Conservation (phyloP, 2,888 invertebrate genomes). For the Drosophila planitibia region DNA sequence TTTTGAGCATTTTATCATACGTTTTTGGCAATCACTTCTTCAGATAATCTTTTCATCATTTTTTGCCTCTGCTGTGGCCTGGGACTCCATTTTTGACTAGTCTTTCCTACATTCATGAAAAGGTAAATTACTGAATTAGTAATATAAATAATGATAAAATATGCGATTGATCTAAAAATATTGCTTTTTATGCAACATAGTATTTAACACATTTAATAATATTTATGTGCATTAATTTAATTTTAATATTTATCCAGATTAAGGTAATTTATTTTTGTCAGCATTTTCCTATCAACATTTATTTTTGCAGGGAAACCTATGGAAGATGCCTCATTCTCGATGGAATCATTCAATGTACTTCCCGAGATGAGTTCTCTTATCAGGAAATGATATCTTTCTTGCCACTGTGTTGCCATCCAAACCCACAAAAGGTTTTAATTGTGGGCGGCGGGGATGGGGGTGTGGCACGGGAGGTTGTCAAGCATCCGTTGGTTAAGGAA, state of each 20-base stretch:
- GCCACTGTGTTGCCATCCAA: constrained; percentile 95
- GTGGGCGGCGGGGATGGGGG: constrained; percentile 99
- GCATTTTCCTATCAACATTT: neutral
- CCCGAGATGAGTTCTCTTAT: constrained; percentile 98
- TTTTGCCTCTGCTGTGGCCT: neutral
- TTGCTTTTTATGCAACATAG: neutral
- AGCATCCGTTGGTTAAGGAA: constrained; percentile 94
- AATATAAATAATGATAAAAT: neutral
- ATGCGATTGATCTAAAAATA: neutral
- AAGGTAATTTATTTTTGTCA: neutral
- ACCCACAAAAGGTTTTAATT: constrained; percentile 95
- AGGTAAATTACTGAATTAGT: neutral
- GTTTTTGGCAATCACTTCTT: neutral
- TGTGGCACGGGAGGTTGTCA: constrained; percentile 96
- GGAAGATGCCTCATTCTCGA: constrained; percentile 96
- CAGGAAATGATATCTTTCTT: constrained; percentile 99
- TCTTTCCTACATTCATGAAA: neutral
- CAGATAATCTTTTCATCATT: neutral
- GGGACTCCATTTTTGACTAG: neutral
- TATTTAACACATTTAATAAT: neutral
- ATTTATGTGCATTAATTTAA: neutral
- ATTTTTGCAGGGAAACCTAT: constrained; percentile 85
- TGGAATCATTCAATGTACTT: constrained; percentile 98
- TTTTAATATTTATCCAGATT: neutral
- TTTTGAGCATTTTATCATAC: neutral